A percentile compares a stretch with the other conserved stretches of the same genome.
phyloP scores from a whole-genome alignment of 2,797 vertebrate genomes.

The Danionella dracula region DNA sequence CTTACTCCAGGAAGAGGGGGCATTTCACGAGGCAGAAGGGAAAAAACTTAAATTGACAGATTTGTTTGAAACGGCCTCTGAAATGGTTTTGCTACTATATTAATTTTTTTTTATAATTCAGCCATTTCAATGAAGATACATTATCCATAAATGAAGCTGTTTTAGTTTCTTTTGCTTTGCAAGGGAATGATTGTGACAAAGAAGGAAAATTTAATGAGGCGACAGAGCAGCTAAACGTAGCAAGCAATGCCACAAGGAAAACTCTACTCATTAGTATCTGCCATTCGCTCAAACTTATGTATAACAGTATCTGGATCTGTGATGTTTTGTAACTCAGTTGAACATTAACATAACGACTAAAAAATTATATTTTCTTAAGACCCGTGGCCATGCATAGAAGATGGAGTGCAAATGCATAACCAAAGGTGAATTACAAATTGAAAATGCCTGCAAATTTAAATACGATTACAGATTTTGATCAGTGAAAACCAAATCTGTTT shows the following conservation, averaged over 20 bases:
- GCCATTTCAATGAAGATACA: neutral
- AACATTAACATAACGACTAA: constrained; percentile 12
- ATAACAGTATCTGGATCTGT: constrained; percentile 8
- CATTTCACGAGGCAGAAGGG: neutral
- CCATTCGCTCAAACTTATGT: constrained; percentile 18
- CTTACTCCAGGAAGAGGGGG: constrained; percentile 4
- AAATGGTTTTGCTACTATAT: neutral
- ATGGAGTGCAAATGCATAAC: too few relatives aligned
- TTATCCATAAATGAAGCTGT: constrained; percentile 12
- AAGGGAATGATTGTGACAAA: constrained; percentile 21
- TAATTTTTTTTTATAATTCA: neutral
- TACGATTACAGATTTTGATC: too few relatives aligned
- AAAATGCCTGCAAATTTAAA: too few relatives aligned
- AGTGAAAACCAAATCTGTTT: too few relatives aligned
- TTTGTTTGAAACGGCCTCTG: neutral
- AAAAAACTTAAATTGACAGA: neutral
- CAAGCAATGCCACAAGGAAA: constrained; percentile 9
- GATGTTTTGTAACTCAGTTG: constrained; percentile 3
- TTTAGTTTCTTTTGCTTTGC: constrained; percentile 17
- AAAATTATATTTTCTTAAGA: neutral
- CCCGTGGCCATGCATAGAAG: too few relatives aligned
- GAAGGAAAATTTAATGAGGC: constrained; percentile 31
- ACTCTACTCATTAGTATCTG: constrained; percentile 25
- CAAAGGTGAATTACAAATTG: too few relatives aligned
- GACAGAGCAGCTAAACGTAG: constrained; percentile 15